Evolutionary conservation across 2,888 invertebrate species (phyloP).

Genomic region (Eristalis tenax): DNA sequence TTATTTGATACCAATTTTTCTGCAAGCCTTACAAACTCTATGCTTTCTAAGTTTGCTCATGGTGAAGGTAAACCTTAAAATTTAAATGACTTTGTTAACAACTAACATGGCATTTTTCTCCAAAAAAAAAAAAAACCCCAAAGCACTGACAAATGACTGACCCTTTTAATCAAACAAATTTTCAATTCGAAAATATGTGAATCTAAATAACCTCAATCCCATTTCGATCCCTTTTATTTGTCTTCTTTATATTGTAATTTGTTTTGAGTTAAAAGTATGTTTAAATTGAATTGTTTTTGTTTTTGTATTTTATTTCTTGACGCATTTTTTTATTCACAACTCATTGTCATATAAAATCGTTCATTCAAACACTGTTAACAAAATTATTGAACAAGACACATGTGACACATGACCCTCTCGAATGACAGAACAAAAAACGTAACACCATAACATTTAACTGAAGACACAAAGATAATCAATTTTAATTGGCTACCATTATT

Average conservation of each 20-base stretch:
- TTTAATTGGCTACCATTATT: constrained; percentile 48
- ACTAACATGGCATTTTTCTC: constrained; percentile 20
- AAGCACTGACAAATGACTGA: too few relatives aligned
- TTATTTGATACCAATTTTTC: not conserved
- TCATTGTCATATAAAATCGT: constrained; percentile 50
- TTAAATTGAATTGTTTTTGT: constrained; percentile 10
- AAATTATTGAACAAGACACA: constrained; percentile 32
- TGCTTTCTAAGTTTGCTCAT: not conserved
- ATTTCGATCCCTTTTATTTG: not conserved
- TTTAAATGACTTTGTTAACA: constrained; percentile 12
- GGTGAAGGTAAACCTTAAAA: constrained; percentile 46
- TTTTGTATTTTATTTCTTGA: constrained; percentile 30
- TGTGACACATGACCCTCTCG: not conserved
- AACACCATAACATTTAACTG: constrained; percentile 19
- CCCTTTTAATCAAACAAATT: not conserved
- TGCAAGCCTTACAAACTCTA: not conserved
- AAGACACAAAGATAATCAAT: constrained; percentile 16
- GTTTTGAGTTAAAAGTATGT: not conserved
- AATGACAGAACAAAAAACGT: constrained; percentile 7
- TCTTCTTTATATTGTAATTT: constrained; percentile 10
- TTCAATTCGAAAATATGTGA: not conserved
- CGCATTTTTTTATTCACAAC: constrained; percentile 57
- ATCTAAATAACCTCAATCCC: not conserved
- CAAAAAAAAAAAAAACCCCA: not conserved
- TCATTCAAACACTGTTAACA: constrained; percentile 43